Conservation (phyloP, 2,113 vertebrate species). For the Leptocoma aspasia region DNA sequence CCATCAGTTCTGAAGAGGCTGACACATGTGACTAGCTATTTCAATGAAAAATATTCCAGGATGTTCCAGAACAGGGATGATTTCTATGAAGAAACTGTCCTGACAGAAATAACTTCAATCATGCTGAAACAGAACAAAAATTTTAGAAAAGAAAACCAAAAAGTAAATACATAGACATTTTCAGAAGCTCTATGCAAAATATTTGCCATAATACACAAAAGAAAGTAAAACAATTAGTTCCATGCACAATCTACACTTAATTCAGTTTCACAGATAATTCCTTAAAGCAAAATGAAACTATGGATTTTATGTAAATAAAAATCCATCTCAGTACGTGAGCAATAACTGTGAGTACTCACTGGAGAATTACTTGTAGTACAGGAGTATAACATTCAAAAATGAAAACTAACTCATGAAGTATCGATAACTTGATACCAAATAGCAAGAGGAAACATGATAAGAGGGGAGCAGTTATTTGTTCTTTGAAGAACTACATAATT, state of each 20-base stretch:
- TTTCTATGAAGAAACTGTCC: background rate
- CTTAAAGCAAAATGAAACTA: background rate
- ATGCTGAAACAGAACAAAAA: background rate
- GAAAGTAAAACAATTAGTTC: background rate
- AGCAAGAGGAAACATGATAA: background rate
- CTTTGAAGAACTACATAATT: background rate
- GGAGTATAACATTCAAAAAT: background rate
- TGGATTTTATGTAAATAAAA: background rate
- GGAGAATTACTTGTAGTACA: background rate
- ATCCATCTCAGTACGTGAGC: background rate
- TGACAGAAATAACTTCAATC: background rate
- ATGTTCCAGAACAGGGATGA: background rate
- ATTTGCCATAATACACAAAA: background rate
- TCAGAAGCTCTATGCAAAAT: background rate
- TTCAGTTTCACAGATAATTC: background rate
- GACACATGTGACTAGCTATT: background rate
- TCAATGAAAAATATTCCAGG: background rate
- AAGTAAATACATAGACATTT: background rate
- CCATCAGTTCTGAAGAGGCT: background rate
- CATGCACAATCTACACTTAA: background rate
- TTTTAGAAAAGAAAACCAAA: background rate
- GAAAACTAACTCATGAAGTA: background rate
- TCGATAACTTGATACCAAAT: background rate
- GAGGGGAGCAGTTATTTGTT: background rate
- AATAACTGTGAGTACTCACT: background rate